A percentile compares a stretch with the other conserved stretches of the same genome.
Conservation (phyloP, 2,113 vertebrate genomes). For the Nicator chloris region DNA sequence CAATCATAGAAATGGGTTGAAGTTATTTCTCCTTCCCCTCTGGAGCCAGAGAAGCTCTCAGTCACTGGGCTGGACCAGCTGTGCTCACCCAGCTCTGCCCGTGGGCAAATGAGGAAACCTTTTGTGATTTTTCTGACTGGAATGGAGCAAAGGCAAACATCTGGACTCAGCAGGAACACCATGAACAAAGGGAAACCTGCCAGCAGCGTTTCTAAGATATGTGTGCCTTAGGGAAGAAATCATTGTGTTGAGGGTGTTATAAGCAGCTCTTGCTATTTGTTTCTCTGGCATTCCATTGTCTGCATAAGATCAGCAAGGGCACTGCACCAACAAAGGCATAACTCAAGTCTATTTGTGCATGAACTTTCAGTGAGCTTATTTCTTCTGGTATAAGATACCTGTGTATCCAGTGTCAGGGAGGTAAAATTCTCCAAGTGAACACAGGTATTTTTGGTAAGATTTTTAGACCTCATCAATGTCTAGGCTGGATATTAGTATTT, state of each 20-base stretch:
- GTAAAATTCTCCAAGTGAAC: background rate
- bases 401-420: background rate
- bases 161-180: background rate
- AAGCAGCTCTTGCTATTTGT: background rate
- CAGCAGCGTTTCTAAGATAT: background rate
- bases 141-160: background rate
- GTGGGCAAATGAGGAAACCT: background rate
- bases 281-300: background rate
- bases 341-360: background rate
- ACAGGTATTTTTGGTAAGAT: background rate
- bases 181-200: background rate
- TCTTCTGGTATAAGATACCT: background rate
- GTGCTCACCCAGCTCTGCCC: background rate
- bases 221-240: background rate
- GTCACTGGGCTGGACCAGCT: conserved; percentile 1
- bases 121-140: background rate
- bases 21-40: background rate
- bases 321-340: background rate
- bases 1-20: background rate
- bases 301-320: background rate
- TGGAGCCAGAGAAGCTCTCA: background rate
- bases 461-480: background rate
- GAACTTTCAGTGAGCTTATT: background rate
- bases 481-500: background rate
- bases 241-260: background rate